Percentiles rank a stretch among this genome's conserved stretches.
Conservation (phyloP, 1,140 invertebrate genomes). For the Penaeus indicus region DNA sequence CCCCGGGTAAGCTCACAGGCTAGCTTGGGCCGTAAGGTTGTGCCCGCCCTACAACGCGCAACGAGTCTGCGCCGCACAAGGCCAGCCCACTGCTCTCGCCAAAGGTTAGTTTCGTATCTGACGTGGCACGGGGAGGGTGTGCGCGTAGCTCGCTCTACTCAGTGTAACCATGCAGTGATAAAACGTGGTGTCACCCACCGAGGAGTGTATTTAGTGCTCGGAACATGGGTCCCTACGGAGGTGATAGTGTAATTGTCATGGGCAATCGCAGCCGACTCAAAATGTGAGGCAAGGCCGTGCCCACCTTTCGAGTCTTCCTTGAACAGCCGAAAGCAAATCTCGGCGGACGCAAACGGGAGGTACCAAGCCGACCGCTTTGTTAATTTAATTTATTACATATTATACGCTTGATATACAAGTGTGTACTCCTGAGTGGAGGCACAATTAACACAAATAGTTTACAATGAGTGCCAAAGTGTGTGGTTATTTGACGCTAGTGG, state of each 20-base stretch:
- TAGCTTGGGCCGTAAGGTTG: slow-evolving; percentile 35
- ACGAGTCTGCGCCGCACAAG: slow-evolving; percentile 44
- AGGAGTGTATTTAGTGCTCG: slow-evolving; percentile 16
- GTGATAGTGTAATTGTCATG: slow-evolving; percentile 31
- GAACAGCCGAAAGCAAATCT: slow-evolving; percentile 17
- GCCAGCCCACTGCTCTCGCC: slow-evolving; percentile 36
- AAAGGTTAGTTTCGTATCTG: slow-evolving; percentile 54
- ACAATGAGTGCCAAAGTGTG: slow-evolving; percentile 45
- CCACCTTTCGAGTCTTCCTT: background rate
- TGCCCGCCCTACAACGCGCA: slow-evolving; percentile 43
- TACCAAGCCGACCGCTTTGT: background rate
- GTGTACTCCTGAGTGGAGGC: background rate
- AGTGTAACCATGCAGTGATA: slow-evolving; percentile 54
- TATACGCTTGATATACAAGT: background rate
- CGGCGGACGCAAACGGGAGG: background rate
- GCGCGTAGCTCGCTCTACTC: slow-evolving; percentile 33
- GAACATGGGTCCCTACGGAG: slow-evolving; percentile 46
- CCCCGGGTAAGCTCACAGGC: slow-evolving; percentile 31
- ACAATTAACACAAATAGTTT: slow-evolving; percentile 2
- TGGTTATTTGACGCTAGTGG: slow-evolving; percentile 43
- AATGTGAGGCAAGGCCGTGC: slow-evolving; percentile 27
- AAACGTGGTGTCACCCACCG: background rate
- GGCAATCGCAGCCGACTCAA: slow-evolving; percentile 49
- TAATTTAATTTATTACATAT: slow-evolving; percentile 29
- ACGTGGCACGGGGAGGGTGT: slow-evolving; percentile 46